Percentiles rank a stretch among this genome's conserved stretches.
Evolutionary conservation across 1,140 invertebrate genomes (phyloP).

Genomic region (Calephelis nemesis): DNA sequence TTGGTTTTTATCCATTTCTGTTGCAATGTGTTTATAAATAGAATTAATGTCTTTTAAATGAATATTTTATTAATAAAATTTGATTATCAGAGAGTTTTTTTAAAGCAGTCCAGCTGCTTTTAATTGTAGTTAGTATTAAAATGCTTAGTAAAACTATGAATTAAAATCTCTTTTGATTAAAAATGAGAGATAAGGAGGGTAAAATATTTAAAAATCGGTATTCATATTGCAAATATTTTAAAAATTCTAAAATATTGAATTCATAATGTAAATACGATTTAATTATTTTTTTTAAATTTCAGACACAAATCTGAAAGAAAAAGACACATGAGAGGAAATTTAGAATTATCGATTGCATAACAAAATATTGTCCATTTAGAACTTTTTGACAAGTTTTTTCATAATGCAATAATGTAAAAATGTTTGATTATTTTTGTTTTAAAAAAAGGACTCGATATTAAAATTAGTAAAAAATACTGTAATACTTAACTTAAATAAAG

Average conservation of each 20-base stretch:
- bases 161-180: background rate
- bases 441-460: too few species aligned
- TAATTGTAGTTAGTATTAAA: background rate
- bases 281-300: background rate
- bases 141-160: background rate
- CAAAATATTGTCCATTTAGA: background rate
- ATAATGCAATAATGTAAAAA: too few species aligned
- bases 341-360: conserved; percentile 1
- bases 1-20: too few species aligned
- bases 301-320: background rate
- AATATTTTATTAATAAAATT: background rate
- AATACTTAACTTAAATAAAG: too few species aligned
- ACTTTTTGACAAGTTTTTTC: too few species aligned
- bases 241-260: conserved; percentile 4
- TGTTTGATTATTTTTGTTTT: conserved; percentile 2
- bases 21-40: too few species aligned
- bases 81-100: background rate
- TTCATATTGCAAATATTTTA: background rate
- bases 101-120: conserved; percentile 3
- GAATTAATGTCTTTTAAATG: background rate
- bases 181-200: background rate
- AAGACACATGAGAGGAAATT: conserved; percentile 3
- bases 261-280: background rate
- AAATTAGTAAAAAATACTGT: too few species aligned
- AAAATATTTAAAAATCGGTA: background rate